Evolutionary conservation across 2,113 vertebrate species (phyloP), one percentile per base, ranked within the genome.

Genomic region (Girardinichthys multiradiatus): DNA sequence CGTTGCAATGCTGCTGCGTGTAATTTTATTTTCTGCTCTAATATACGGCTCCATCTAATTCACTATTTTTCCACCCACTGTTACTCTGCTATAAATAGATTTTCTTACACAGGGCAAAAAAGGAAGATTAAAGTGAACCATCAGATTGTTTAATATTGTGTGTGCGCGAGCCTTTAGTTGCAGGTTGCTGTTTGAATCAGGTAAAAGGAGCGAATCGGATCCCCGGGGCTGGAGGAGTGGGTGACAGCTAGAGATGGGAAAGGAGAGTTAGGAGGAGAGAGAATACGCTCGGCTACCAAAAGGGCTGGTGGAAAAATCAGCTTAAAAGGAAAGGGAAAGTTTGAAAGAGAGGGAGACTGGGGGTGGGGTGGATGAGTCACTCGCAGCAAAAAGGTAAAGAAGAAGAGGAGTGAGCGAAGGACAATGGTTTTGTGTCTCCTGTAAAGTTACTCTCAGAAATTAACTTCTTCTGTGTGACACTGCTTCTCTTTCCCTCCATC

Each of bases 251-350:
- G 66, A 83, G 83, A 86, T 67, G 72, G 79, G 21, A 76, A 82
- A 88, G 68, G 80, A 79, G 76, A 70, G 64, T 62, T 60, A 31
- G 58, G 28, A 28, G 19, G 62, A 81, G 72, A 66, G 58, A 73
- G 81, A 87, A 87, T 84, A 72, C 45, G 27, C 29, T 82, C 64
- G 4, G 8, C 74, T 68, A 69, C 75, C 70, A 83, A 81, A 83
- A 75, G 71, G 66, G 78, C 81, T 82, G 89, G 85, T 73, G 83
- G 85, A 68, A 82, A 66, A 83, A 88, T 89, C 72, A 82, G 72
- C 74, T 76, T 48, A 83, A 85, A 87, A 76, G n/a, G 74, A 83
- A 82, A 79, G 67, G 21, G 31, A 80, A 74, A 76, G 51, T 11
- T 26, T 57, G 72, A 68, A 51, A 27, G 26, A 29, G 11, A 62